Conservation (phyloP, 2,888 invertebrate genomes). For the Laothoe populi region DNA sequence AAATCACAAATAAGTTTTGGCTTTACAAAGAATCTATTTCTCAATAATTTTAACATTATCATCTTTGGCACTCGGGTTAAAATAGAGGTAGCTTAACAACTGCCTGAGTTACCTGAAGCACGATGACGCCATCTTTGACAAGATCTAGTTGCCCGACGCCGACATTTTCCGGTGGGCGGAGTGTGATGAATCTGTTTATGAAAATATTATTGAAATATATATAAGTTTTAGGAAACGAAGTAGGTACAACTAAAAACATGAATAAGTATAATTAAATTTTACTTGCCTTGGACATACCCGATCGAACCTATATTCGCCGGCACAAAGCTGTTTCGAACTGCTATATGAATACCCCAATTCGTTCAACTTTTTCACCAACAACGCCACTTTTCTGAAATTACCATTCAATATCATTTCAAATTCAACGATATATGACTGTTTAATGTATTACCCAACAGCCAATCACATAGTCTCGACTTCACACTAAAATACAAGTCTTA, state of each 20-base stretch:
- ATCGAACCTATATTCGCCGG: conserved; percentile 83
- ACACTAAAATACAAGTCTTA: no score
- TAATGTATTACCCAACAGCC: no score
- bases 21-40: no score
- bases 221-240: no score
- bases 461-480: no score
- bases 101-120: conserved; percentile 66
- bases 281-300: conserved; percentile 83
- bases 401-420: no score
- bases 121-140: conserved; percentile 73
- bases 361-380: conserved; percentile 73
- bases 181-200: conserved; percentile 76
- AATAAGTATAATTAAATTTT: background rate
- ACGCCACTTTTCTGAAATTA: conserved; percentile 67
- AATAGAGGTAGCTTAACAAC: background rate
- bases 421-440: no score
- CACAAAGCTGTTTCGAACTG: conserved; percentile 69
- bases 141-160: conserved; percentile 70
- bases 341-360: conserved; percentile 75
- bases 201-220: background rate
- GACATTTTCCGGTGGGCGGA: conserved; percentile 66
- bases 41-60: no score
- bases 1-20: no score
- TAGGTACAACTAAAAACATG: no score
- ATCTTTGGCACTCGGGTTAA: no score